A percentile compares a stretch with the other conserved stretches of the same genome.
Conservation (phyloP, 2,113 vertebrate genomes). For the Notarius lentiginosus region DNA sequence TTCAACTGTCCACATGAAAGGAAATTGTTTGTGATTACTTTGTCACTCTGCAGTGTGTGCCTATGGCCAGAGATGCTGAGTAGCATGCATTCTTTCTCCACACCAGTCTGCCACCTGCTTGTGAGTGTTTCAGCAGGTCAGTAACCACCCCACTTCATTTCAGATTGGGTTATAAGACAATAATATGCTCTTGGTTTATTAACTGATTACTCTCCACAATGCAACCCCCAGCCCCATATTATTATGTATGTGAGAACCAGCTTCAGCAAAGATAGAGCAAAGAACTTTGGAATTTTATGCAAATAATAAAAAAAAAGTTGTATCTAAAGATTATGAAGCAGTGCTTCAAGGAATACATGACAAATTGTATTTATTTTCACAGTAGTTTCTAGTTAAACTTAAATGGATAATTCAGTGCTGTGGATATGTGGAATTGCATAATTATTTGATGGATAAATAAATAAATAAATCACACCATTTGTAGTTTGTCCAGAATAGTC, state of each 20-base stretch:
- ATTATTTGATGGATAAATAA: background rate
- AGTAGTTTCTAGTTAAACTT: background rate
- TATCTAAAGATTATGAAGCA: background rate
- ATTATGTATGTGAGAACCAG: background rate
- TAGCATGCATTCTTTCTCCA: constrained; percentile 40
- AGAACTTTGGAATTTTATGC: background rate
- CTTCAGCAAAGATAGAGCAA: background rate
- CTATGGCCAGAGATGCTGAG: constrained; percentile 47
- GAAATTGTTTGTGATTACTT: background rate
- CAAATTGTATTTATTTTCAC: background rate
- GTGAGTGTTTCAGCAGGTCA: constrained; percentile 50
- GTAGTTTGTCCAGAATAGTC: background rate
- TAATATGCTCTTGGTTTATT: background rate
- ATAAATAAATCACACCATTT: background rate
- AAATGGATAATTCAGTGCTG: no score
- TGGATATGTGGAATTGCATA: background rate
- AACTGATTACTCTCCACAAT: background rate
- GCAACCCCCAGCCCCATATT: no score
- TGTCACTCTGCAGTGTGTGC: constrained; percentile 36
- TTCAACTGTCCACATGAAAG: background rate
- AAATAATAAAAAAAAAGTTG: background rate
- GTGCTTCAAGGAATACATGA: background rate
- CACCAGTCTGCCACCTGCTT: constrained; percentile 44
- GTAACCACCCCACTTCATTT: constrained; percentile 2
- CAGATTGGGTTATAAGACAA: background rate